Percentiles rank a stretch among this genome's conserved stretches.
Conservation (phyloP, 2,888 invertebrate genomes). For the Tetragonula carbonaria region DNA sequence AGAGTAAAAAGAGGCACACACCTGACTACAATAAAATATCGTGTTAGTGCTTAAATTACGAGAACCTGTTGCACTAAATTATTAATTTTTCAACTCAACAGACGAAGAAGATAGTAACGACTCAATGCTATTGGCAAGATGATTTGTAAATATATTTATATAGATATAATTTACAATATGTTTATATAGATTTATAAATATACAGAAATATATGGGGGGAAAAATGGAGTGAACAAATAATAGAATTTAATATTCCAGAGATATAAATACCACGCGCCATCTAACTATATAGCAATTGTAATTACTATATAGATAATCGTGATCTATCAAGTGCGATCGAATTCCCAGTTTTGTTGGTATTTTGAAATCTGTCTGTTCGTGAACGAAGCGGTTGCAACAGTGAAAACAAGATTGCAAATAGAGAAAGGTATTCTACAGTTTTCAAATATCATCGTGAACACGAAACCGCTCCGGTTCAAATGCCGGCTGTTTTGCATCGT, state of each 20-base stretch:
- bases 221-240: slow-evolving; percentile 6
- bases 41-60: neutral
- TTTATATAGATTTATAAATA: neutral
- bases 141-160: slow-evolving; percentile 22
- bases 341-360: neutral
- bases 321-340: neutral
- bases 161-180: slow-evolving; percentile 18
- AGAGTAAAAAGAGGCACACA: neutral
- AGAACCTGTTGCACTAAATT: slow-evolving; percentile 9
- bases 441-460: slow-evolving; percentile 33
- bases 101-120: slow-evolving; percentile 10
- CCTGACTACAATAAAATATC: slow-evolving; percentile 12
- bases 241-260: neutral
- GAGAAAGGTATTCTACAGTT: slow-evolving; percentile 13
- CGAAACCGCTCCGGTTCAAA: slow-evolving; percentile 34
- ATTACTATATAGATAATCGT: neutral
- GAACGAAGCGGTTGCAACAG: neutral
- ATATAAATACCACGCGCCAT: neutral
- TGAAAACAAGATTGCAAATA: neutral
- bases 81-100: slow-evolving; percentile 31
- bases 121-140: neutral
- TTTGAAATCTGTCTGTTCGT: neutral
- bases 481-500: slow-evolving; percentile 36
- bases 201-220: neutral
- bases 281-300: neutral